phyloP scores from a whole-genome alignment of 37 sponge, comb jelly and placozoan species.

The Aphrocallistes beatrix region DNA sequence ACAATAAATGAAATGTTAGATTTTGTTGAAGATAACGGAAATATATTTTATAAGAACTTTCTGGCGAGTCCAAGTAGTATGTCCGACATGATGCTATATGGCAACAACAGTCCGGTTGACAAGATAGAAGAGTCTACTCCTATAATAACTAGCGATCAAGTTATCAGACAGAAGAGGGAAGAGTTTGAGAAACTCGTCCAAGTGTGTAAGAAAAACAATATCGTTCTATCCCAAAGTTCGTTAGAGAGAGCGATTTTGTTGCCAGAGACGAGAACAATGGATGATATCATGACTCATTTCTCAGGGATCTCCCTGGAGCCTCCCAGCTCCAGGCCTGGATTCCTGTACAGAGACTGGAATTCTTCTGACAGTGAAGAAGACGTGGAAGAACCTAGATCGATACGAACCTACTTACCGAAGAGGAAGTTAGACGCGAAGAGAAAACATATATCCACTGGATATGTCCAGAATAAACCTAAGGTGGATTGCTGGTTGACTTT shows the following conservation, averaged over 20 bases:
- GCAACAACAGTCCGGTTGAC: background rate
- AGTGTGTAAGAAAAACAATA: background rate
- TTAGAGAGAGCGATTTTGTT: background rate
- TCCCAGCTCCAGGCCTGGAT: conserved; percentile 5
- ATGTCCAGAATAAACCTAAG: background rate
- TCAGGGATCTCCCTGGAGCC: background rate
- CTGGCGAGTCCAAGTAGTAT: background rate
- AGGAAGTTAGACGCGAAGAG: background rate
- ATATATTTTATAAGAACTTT: background rate
- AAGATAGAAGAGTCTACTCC: background rate
- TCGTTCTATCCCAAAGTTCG: background rate
- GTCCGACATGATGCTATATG: background rate
- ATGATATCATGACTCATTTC: background rate
- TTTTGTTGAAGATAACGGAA: background rate
- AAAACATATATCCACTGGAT: background rate
- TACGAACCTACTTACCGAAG: background rate
- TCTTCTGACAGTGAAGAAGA: background rate
- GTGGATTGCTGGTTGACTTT: background rate
- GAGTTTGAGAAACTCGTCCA: background rate
- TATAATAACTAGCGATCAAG: background rate
- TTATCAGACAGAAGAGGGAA: background rate
- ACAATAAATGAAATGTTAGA: background rate
- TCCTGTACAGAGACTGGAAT: background rate
- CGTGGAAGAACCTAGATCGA: background rate
- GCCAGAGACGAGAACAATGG: background rate